Evolutionary conservation across 1,140 invertebrate species (phyloP).

Genomic region (Bombus soroeensis): DNA sequence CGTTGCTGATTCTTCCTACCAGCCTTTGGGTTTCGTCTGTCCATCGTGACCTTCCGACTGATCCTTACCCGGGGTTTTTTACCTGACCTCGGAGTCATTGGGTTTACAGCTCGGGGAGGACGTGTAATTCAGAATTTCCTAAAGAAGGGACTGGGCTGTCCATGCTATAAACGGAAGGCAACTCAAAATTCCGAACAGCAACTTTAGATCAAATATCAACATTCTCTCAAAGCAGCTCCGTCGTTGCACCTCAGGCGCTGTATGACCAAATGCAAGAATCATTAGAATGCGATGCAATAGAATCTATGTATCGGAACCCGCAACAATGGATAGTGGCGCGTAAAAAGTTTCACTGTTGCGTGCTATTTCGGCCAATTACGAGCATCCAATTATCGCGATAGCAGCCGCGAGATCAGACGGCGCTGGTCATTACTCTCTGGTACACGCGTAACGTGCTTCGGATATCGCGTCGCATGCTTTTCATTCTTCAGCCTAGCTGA

Average conservation of each 20-base stretch:
- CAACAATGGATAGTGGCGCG: background rate
- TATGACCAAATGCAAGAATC: background rate
- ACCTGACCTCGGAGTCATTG: too few relatives aligned
- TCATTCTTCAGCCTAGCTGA: conserved; percentile 55
- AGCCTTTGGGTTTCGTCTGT: too few relatives aligned
- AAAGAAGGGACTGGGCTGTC: too few relatives aligned
- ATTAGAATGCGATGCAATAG: background rate
- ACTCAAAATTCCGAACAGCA: too few relatives aligned
- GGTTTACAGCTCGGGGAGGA: too few relatives aligned
- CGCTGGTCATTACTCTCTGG: conserved; percentile 60
- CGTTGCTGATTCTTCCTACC: too few relatives aligned
- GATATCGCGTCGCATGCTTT: conserved; percentile 67
- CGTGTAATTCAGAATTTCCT: too few relatives aligned
- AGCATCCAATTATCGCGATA: conserved; percentile 70
- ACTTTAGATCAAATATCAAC: too few relatives aligned
- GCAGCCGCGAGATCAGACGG: conserved; percentile 29
- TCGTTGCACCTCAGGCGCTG: background rate
- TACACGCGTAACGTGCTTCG: conserved; percentile 68
- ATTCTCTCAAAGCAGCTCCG: too few relatives aligned
- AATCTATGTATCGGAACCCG: background rate
- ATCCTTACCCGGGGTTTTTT: too few relatives aligned
- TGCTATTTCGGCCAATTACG: conserved; percentile 70
- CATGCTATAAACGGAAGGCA: too few relatives aligned
- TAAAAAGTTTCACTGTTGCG: conserved; percentile 4
- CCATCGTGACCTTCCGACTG: too few relatives aligned